These are phyloP conservation scores for Zhuqinia jingwanae DNA, from an alignment of 2,888 invertebrate genomes.

Conservation along the genomic window DNA sequence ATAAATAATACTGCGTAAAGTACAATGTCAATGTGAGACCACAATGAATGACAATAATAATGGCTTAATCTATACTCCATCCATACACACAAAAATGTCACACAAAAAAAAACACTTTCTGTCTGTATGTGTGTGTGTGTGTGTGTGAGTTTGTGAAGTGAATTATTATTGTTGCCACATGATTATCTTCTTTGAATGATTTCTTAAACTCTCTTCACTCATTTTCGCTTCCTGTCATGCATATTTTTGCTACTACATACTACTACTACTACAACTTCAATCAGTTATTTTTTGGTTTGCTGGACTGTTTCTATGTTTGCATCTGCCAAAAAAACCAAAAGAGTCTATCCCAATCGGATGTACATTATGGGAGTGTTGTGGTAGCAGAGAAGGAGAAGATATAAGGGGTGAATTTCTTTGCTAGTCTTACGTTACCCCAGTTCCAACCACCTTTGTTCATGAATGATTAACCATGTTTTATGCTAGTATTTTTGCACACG, in stretches of 20 bases:
- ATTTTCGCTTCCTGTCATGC: constrained; percentile 49
- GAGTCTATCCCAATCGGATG: no score
- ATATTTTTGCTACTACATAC: constrained; percentile 16
- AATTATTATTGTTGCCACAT: constrained; percentile 51
- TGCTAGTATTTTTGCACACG: background rate
- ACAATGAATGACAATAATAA: constrained; percentile 58
- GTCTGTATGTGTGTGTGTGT: no score
- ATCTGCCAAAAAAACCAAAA: no score
- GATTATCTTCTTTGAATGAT: constrained; percentile 45
- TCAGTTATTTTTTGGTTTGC: no score
- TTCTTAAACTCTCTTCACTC: constrained; percentile 27
- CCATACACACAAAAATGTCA: constrained; percentile 46
- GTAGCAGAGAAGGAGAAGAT: no score
- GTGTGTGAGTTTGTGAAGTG: no score
- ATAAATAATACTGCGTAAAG: no score
- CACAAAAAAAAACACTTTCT: constrained; percentile 42
- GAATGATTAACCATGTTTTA: constrained; percentile 34
- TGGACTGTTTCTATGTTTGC: no score
- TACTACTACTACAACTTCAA: no score
- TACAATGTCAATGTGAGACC: constrained; percentile 72
- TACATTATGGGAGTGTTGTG: no score
- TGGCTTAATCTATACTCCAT: constrained; percentile 58
- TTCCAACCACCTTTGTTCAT: background rate
- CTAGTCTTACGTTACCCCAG: background rate
- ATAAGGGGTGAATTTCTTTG: background rate